phyloP scores from a whole-genome alignment of 2,113 vertebrate species.

The Theristicus caerulescens region DNA sequence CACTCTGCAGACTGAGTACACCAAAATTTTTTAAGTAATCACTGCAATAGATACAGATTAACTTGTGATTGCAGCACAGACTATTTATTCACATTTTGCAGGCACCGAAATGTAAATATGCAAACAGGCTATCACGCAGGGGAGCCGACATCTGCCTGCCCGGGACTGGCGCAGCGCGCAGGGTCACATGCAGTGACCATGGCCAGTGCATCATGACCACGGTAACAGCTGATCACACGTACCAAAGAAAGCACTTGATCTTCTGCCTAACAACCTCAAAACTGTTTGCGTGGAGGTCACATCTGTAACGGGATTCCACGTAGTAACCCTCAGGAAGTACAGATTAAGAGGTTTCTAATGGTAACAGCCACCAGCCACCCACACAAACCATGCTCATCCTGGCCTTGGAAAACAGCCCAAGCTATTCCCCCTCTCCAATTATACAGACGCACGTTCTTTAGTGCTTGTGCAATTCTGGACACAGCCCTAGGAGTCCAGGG shows the following conservation, averaged over 20 bases:
- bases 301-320: background rate
- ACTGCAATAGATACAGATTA: background rate
- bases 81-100: background rate
- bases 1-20: background rate
- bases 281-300: background rate
- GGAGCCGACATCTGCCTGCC: background rate
- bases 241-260: background rate
- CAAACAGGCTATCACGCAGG: background rate
- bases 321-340: background rate
- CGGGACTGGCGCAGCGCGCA: rapidly evolving
- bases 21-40: background rate
- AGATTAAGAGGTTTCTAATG: background rate
- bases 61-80: background rate
- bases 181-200: rapidly evolving
- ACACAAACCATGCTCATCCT: background rate
- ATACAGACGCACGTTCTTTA: background rate
- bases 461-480: background rate
- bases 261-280: background rate
- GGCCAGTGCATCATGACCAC: background rate
- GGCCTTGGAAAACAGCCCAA: background rate
- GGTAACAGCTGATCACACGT: rapidly evolving
- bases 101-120: background rate
- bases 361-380: background rate
- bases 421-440: background rate
- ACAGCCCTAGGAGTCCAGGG: background rate